Conservation (phyloP, 35 echinoderm and acorn worm genomes). For the Acanthaster planci region DNA sequence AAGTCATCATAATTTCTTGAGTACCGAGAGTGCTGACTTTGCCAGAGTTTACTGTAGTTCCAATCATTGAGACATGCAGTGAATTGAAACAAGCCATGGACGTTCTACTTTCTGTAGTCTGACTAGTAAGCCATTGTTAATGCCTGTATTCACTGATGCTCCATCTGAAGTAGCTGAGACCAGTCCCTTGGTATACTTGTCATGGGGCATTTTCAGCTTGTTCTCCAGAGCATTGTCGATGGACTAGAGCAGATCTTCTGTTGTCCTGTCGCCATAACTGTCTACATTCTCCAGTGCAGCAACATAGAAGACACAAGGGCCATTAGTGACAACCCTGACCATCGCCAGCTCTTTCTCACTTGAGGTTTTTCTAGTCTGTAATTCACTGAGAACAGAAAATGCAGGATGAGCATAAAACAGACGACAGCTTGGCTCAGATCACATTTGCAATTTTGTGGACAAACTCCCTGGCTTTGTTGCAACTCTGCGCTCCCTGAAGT, state of each 20-base stretch:
- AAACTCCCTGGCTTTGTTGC: slow-evolving; percentile 42
- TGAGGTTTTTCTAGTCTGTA: slow-evolving; percentile 59
- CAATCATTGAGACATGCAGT: slow-evolving; percentile 61
- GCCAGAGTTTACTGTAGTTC: too few relatives aligned
- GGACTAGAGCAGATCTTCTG: slow-evolving; percentile 46
- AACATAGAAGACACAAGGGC: slow-evolving; percentile 44
- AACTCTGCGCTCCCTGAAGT: slow-evolving; percentile 30
- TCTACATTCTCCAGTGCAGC: slow-evolving; percentile 68
- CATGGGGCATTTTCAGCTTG: background rate
- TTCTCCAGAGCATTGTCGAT: slow-evolving; percentile 47
- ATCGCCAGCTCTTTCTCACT: slow-evolving; percentile 53
- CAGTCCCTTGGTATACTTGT: slow-evolving; percentile 53
- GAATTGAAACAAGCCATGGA: slow-evolving; percentile 60
- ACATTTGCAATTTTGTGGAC: slow-evolving; percentile 53
- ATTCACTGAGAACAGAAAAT: slow-evolving; percentile 60
- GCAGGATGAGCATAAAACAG: slow-evolving; percentile 33
- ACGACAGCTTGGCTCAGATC: slow-evolving; percentile 45
- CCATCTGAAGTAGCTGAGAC: slow-evolving; percentile 68
- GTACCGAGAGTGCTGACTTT: too few relatives aligned
- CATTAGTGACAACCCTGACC: slow-evolving; percentile 33
- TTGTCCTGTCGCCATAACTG: slow-evolving; percentile 58
- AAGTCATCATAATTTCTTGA: too few relatives aligned
- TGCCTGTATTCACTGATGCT: slow-evolving; percentile 56
- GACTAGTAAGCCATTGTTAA: slow-evolving; percentile 50
- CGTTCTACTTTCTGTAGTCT: slow-evolving; percentile 52